Evolutionary conservation across 1,140 invertebrate genomes (phyloP).

Genomic region (Fopius arisanus): DNA sequence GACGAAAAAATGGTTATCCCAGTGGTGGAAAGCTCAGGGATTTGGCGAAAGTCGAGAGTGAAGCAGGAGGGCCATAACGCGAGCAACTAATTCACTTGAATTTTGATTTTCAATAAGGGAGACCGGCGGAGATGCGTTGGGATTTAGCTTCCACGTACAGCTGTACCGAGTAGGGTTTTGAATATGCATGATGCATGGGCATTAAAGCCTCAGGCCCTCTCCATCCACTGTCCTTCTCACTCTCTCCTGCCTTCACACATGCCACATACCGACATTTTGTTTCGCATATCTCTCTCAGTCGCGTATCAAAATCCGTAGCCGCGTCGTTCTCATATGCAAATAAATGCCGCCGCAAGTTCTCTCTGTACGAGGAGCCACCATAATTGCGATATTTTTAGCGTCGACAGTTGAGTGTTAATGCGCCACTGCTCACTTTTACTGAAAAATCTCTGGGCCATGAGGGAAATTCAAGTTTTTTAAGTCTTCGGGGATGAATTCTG

Average conservation of each 20-base stretch:
- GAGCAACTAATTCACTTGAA: constrained; percentile 52
- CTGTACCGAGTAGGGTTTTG: constrained; percentile 59
- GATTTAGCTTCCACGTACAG: constrained; percentile 63
- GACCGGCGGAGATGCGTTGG: constrained; percentile 49
- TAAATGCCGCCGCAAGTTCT: constrained; percentile 53
- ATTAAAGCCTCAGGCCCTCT: constrained; percentile 55
- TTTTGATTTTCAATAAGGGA: constrained; percentile 60
- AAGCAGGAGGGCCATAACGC: constrained; percentile 7
- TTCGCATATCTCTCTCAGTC: constrained; percentile 27
- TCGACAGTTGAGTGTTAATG: constrained; percentile 33
- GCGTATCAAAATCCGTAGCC: constrained; percentile 29
- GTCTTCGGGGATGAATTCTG: background rate
- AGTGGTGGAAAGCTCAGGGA: background rate
- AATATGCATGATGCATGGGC: constrained; percentile 66
- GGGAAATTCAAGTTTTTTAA: background rate
- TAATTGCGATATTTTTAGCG: constrained; percentile 54
- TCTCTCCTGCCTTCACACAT: constrained; percentile 27
- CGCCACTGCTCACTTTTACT: background rate
- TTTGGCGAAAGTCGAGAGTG: constrained; percentile 5
- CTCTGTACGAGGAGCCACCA: constrained; percentile 38
- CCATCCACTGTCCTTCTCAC: constrained; percentile 45
- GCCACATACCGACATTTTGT: constrained; percentile 19
- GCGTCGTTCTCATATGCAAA: constrained; percentile 60
- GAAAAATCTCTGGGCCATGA: constrained; percentile 9
- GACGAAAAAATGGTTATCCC: background rate